Percentiles rank a stretch among this genome's conserved stretches.
Evolutionary conservation across 2,113 vertebrate genomes (phyloP).

Genomic region (Upupa epops): DNA sequence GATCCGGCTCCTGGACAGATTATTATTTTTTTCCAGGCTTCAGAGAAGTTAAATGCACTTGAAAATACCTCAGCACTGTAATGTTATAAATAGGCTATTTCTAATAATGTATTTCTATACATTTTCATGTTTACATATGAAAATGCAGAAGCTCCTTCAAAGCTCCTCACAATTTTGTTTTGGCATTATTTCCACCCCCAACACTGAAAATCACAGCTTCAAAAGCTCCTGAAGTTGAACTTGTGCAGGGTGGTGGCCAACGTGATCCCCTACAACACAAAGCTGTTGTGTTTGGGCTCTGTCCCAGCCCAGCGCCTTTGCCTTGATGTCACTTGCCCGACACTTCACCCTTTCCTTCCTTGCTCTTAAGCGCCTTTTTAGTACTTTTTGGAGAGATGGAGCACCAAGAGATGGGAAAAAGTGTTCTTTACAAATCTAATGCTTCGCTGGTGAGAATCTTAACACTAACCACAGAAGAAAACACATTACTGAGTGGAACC

Average conservation of each 20-base stretch:
- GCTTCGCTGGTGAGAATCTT: not conserved
- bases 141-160: not conserved
- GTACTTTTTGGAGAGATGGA: not conserved
- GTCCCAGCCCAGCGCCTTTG: not conserved
- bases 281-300: not conserved
- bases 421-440: not conserved
- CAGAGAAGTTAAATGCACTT: not conserved
- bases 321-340: not conserved
- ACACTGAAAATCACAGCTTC: not conserved
- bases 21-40: not conserved
- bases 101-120: too few relatives aligned
- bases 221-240: not conserved
- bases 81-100: not conserved
- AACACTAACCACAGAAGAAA: not conserved
- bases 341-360: not conserved
- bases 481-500: not conserved
- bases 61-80: not conserved
- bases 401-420: not conserved
- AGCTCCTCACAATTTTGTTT: not conserved
- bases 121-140: not conserved
- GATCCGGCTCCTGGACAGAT: not conserved
- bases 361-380: not conserved
- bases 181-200: not conserved
- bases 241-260: not conserved
- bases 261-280: not conserved